A percentile compares a stretch with the other conserved stretches of the same genome.
These are phyloP conservation scores for Teinopalpus imperialis DNA, from an alignment of 2,888 invertebrate species.

Conservation along the genomic window DNA sequence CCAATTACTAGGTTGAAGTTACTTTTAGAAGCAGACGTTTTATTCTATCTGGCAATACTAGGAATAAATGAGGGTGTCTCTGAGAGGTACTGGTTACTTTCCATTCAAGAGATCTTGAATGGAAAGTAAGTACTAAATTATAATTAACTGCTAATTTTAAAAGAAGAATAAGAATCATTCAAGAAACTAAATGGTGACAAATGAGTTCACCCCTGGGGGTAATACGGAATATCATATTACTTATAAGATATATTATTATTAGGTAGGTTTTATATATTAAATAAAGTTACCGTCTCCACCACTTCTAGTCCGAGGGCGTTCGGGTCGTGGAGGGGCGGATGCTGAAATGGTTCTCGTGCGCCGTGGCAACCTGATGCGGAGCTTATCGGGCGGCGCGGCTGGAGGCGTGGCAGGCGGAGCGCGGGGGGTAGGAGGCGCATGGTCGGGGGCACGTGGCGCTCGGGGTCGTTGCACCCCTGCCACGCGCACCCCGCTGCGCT, in stretches of 20 bases:
- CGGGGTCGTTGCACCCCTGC: constrained; percentile 78
- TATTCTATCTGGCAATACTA: no score
- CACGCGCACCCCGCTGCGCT: constrained; percentile 56
- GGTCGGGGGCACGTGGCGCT: constrained; percentile 82
- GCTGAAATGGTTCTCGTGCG: constrained; percentile 43
- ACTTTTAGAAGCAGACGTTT: no score
- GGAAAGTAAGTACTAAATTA: no score
- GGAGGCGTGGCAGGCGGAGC: constrained; percentile 35
- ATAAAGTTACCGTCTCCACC: constrained; percentile 51
- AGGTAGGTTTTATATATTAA: neutral
- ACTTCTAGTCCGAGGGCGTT: constrained; percentile 48
- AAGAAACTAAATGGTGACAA: no score
- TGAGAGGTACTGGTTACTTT: no score
- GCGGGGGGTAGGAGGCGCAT: constrained; percentile 25
- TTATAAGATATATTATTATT: neutral
- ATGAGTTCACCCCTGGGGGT: no score
- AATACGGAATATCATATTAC: no score
- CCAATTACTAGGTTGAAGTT: no score
- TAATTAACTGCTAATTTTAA: no score
- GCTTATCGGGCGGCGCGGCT: constrained; percentile 59
- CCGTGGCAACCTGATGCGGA: constrained; percentile 64
- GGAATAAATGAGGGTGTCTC: no score
- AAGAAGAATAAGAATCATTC: no score
- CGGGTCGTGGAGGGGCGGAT: constrained; percentile 37
- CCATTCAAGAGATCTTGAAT: no score